Conservation (phyloP, 2,888 invertebrate species). For the Drosophila silvestris region DNA sequence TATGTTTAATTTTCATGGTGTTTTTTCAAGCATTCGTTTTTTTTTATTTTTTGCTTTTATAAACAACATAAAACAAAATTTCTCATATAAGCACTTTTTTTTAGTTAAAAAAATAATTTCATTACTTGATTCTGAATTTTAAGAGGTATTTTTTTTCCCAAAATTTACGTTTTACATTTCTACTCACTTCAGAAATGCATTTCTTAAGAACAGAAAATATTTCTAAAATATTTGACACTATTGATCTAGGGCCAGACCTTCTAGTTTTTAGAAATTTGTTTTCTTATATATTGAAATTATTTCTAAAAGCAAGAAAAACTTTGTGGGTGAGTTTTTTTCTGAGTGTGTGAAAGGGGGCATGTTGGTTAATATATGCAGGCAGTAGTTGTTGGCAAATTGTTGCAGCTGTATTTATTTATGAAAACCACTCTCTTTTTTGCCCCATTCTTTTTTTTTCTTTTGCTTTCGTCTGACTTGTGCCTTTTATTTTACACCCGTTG, state of each 20-base stretch:
- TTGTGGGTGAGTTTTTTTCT: background rate
- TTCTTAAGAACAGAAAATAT: background rate
- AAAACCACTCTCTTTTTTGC: background rate
- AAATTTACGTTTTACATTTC: background rate
- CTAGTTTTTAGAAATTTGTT: background rate
- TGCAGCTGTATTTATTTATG: background rate
- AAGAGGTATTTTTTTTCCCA: background rate
- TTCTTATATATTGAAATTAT: background rate
- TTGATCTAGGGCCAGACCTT: background rate
- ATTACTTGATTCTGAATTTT: no score
- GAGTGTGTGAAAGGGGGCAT: background rate
- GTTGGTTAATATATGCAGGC: background rate
- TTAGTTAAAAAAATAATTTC: no score
- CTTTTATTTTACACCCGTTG: slow-evolving; percentile 31
- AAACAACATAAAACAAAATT: background rate
- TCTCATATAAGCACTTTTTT: background rate
- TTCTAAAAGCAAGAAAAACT: background rate
- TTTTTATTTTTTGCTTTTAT: background rate
- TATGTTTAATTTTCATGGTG: background rate
- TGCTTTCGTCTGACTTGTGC: background rate
- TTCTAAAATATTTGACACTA: no score
- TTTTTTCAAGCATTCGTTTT: background rate
- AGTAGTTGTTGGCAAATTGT: slow-evolving; percentile 1
- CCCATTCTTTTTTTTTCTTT: background rate
- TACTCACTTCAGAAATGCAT: background rate